Percentiles rank a stretch among this genome's conserved stretches.
phyloP scores from a whole-genome alignment of 2,888 invertebrate species.

The Dendrolimus houi region DNA sequence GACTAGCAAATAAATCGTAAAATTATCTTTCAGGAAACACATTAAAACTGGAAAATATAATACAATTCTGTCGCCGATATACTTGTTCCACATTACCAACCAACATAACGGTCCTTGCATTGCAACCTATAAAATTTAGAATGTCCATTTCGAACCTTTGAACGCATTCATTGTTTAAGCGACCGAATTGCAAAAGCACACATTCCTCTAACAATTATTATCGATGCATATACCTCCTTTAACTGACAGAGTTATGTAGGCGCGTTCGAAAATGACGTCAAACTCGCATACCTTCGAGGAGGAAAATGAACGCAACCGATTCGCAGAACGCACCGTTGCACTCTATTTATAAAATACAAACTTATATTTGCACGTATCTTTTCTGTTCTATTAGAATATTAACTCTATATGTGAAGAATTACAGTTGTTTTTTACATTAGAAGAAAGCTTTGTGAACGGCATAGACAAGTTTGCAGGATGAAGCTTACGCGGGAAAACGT shows the following conservation, averaged over 20 bases:
- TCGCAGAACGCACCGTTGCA: constrained; percentile 61
- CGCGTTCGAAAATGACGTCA: constrained; percentile 54
- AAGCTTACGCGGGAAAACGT: constrained; percentile 57
- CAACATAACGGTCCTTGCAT: background rate
- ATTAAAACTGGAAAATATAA: background rate
- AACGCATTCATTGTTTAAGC: background rate
- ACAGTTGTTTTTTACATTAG: constrained; percentile 13
- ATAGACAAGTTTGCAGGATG: background rate
- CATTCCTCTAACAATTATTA: background rate
- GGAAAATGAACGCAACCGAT: constrained; percentile 61
- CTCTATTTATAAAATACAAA: constrained; percentile 53
- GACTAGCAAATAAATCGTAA: too few relatives aligned
- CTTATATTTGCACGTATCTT: constrained; percentile 12
- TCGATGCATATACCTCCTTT: background rate
- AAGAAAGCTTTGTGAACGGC: background rate
- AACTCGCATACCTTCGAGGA: constrained; percentile 57
- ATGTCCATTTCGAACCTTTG: background rate
- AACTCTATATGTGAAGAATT: constrained; percentile 12
- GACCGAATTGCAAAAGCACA: background rate
- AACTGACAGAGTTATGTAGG: constrained; percentile 12
- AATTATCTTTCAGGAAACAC: background rate
- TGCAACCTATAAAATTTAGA: background rate
- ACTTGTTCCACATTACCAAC: background rate
- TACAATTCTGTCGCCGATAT: background rate
- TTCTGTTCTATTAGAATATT: constrained; percentile 11